Percentiles rank a stretch among this genome's conserved stretches.
These are phyloP conservation scores for Elysia chlorotica DNA, from an alignment of 1,140 invertebrate species.

Conservation along the genomic window DNA sequence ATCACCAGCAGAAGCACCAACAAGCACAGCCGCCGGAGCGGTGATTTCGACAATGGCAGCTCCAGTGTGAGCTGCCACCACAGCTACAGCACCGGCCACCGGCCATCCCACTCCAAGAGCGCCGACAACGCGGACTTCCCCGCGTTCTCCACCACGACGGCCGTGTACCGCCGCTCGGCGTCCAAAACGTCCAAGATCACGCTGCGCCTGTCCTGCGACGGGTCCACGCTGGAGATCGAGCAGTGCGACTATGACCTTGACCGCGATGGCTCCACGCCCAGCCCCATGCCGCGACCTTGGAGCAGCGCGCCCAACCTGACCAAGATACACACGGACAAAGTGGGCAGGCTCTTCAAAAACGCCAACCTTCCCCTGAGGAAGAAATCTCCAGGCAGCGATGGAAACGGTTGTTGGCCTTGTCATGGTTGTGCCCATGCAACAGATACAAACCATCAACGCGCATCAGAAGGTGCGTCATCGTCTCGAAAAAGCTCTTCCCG, in stretches of 20 bases:
- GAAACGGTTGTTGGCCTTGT: too few relatives aligned
- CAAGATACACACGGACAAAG: not conserved
- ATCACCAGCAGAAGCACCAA: not conserved
- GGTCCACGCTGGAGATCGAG: conserved; percentile 29
- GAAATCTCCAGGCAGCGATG: too few relatives aligned
- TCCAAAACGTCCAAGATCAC: conserved; percentile 27
- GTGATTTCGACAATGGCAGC: not conserved
- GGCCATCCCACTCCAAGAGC: not conserved
- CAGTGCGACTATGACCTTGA: conserved; percentile 23
- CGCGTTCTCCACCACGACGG: conserved; percentile 27
- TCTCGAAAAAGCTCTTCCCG: too few relatives aligned
- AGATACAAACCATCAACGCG: too few relatives aligned
- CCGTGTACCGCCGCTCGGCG: conserved; percentile 12
- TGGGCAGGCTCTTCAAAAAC: not conserved
- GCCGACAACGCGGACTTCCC: conserved; percentile 16
- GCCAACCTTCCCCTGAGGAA: conserved; percentile 4
- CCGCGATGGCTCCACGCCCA: not conserved
- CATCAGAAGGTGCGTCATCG: too few relatives aligned
- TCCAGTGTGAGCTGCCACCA: not conserved
- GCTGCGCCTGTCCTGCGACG: conserved; percentile 27
- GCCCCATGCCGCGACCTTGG: conserved; percentile 2
- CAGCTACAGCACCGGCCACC: not conserved
- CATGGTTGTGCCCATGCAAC: too few relatives aligned
- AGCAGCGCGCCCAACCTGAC: conserved; percentile 17
- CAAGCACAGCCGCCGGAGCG: not conserved